Conservation (phyloP, 2,888 invertebrate species). For the Lordiphosa fenestrarum region DNA sequence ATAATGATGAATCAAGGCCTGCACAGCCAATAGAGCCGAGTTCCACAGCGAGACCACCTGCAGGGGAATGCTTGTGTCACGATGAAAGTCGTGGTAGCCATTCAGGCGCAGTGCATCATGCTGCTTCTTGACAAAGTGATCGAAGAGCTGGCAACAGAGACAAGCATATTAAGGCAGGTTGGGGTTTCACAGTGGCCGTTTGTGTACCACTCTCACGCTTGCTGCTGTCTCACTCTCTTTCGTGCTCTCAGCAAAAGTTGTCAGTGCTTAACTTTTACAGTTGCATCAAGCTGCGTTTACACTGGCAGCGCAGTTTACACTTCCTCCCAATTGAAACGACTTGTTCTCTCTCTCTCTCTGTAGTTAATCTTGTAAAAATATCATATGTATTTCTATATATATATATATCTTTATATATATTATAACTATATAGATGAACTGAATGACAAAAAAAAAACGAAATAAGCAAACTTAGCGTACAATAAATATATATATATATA, state of each 20-base stretch:
- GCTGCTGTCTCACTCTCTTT: too few relatives aligned
- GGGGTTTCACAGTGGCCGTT: too few relatives aligned
- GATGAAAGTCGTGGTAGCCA: constrained; percentile 86
- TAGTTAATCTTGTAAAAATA: constrained; percentile 55
- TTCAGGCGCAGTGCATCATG: constrained; percentile 84
- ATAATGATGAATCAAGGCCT: constrained; percentile 83
- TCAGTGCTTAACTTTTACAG: too few relatives aligned
- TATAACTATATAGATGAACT: constrained; percentile 21
- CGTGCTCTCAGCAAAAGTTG: too few relatives aligned
- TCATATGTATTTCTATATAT: constrained; percentile 47
- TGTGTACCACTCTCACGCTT: too few relatives aligned
- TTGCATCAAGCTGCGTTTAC: too few relatives aligned
- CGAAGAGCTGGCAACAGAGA: constrained; percentile 80
- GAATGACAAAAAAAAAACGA: neutral
- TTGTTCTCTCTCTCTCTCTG: too few relatives aligned
- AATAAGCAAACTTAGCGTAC: neutral
- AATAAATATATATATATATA: constrained; percentile 11
- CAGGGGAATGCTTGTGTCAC: constrained; percentile 83
- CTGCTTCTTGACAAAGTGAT: constrained; percentile 82
- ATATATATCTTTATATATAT: constrained; percentile 20
- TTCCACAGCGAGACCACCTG: constrained; percentile 85
- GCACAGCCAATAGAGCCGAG: constrained; percentile 82
- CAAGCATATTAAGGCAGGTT: constrained; percentile 25
- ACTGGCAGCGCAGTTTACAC: too few relatives aligned
- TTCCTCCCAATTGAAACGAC: too few relatives aligned